Percentiles rank a stretch among this genome's conserved stretches.
phyloP scores from a whole-genome alignment of 2,113 vertebrate species.

The Corvus hawaiiensis region DNA sequence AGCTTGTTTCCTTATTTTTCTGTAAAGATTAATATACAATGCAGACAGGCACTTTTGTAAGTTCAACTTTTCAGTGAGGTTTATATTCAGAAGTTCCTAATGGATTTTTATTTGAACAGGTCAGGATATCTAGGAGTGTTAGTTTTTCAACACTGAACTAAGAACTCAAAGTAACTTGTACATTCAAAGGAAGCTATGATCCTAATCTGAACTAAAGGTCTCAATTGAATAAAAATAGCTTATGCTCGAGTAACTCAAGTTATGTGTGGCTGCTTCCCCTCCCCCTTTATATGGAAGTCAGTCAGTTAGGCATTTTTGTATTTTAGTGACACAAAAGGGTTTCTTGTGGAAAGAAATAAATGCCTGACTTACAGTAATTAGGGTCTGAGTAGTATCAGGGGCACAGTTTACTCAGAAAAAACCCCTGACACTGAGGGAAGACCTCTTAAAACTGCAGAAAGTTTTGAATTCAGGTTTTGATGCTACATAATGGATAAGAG shows the following conservation, averaged over 20 bases:
- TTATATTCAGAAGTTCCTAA: slow-evolving; percentile 30
- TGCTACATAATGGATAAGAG: background rate
- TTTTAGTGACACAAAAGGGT: slow-evolving; percentile 24
- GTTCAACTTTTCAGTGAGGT: slow-evolving; percentile 14
- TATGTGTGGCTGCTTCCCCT: slow-evolving; percentile 7
- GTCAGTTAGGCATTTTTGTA: slow-evolving; percentile 13
- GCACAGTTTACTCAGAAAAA: background rate
- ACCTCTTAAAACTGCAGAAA: background rate
- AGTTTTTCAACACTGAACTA: slow-evolving; percentile 47
- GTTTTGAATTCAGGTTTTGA: background rate
- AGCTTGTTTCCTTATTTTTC: background rate
- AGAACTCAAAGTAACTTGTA: slow-evolving; percentile 41
- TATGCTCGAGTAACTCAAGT: slow-evolving; percentile 58
- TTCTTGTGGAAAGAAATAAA: background rate
- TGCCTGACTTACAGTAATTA: background rate
- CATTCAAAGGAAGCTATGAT: slow-evolving; percentile 57
- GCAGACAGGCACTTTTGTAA: slow-evolving; percentile 5
- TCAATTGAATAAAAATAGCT: slow-evolving; percentile 64
- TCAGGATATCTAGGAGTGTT: slow-evolving; percentile 35
- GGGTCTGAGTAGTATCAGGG: background rate
- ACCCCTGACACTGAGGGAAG: background rate
- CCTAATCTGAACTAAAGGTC: slow-evolving; percentile 71
- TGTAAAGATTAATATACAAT: background rate
- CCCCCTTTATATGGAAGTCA: slow-evolving; percentile 35
- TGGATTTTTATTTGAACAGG: slow-evolving; percentile 50